Percentiles rank a stretch among this genome's conserved stretches.
phyloP scores from a whole-genome alignment of 2,888 invertebrate genomes.

The Phaedon cochleariae region DNA sequence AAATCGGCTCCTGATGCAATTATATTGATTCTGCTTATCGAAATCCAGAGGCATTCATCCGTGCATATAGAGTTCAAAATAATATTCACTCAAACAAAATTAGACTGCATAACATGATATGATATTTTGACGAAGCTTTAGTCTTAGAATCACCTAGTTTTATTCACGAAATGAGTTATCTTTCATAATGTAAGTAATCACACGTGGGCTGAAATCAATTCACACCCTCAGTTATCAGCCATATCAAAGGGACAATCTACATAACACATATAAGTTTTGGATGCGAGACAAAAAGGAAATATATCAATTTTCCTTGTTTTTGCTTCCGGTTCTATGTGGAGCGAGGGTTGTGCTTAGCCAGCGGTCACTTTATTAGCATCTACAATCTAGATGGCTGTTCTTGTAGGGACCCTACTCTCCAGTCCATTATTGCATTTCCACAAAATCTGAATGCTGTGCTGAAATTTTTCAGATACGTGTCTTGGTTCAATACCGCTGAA shows the following conservation, averaged over 20 bases:
- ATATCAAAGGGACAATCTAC: slow-evolving; percentile 56
- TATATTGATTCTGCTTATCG: too few species aligned
- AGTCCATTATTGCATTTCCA: slow-evolving; percentile 57
- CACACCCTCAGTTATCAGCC: slow-evolving; percentile 56
- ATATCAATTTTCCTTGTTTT: slow-evolving; percentile 63
- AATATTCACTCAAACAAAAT: too few species aligned
- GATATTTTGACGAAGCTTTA: too few species aligned
- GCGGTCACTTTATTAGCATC: slow-evolving; percentile 64
- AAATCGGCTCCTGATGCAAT: too few species aligned
- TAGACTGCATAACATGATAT: too few species aligned
- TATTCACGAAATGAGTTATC: too few species aligned
- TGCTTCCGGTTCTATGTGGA: slow-evolving; percentile 56
- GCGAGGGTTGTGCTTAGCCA: slow-evolving; percentile 55
- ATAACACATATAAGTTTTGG: slow-evolving; percentile 56
- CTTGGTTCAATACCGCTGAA: neutral
- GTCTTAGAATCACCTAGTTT: too few species aligned
- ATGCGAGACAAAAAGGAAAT: slow-evolving; percentile 60
- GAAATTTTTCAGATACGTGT: slow-evolving; percentile 29
- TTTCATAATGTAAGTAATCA: too few species aligned
- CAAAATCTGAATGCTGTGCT: slow-evolving; percentile 49
- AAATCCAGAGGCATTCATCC: too few species aligned
- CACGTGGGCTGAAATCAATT: slow-evolving; percentile 57
- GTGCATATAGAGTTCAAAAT: too few species aligned
- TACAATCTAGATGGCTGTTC: slow-evolving; percentile 63
- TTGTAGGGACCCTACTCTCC: slow-evolving; percentile 59